Percentiles rank a stretch among this genome's conserved stretches.
Conservation (phyloP, 2,888 invertebrate genomes). For the Sphinx pinastri region DNA sequence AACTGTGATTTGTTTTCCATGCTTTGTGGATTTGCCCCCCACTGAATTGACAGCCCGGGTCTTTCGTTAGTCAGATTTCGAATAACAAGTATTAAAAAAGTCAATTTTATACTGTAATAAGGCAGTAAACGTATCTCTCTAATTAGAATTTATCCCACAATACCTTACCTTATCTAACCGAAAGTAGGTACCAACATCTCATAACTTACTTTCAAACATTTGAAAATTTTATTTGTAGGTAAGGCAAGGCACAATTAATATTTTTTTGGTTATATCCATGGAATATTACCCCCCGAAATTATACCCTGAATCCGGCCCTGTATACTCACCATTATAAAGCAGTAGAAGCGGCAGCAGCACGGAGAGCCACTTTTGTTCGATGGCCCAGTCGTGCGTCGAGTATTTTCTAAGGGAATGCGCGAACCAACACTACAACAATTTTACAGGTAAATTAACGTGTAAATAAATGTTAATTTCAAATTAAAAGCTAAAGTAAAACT, state of each 20-base stretch:
- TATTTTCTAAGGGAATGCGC: conserved; percentile 94
- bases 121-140: no score
- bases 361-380: conserved; percentile 98
- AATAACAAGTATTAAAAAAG: no score
- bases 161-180: no score
- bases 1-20: no score
- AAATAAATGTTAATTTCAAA: not conserved
- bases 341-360: conserved; percentile 93
- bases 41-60: no score
- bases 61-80: no score
- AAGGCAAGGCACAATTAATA: not conserved
- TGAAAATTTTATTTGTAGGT: not conserved
- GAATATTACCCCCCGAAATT: not conserved
- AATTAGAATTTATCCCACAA: no score
- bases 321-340: conserved; percentile 93
- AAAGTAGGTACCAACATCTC: no score
- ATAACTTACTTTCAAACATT: not conserved
- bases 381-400: conserved; percentile 96
- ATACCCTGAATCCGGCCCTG: not conserved
- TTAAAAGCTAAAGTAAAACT: conserved; percentile 64
- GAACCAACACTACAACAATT: conserved; percentile 92
- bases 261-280: no score
- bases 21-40: no score
- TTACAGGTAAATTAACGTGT: not conserved
- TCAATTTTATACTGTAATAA: no score